A percentile compares a stretch with the other conserved stretches of the same genome.
Conservation (phyloP, 1,140 invertebrate genomes). For the Sinonovacula constricta region DNA sequence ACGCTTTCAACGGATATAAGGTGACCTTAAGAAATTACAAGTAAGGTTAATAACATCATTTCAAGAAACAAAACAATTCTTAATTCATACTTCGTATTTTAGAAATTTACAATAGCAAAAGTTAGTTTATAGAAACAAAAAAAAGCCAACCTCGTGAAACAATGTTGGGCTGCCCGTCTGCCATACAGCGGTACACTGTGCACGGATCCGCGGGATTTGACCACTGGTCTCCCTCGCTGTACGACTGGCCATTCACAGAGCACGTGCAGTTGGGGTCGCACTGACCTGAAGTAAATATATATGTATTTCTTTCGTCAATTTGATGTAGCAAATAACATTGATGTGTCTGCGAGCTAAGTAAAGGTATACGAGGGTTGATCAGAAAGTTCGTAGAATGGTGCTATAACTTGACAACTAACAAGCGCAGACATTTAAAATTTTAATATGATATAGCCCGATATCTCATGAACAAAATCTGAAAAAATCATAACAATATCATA, state of each 20-base stretch:
- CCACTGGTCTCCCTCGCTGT: slow-evolving; percentile 42
- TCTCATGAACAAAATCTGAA: no score
- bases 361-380: background rate
- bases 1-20: background rate
- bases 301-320: background rate
- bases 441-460: no score
- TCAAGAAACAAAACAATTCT: background rate
- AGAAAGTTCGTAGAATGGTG: background rate
- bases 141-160: slow-evolving; percentile 6
- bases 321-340: background rate
- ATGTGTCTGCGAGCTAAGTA: background rate
- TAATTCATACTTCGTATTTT: background rate
- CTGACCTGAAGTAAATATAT: slow-evolving; percentile 8
- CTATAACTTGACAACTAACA: background rate
- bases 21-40: background rate
- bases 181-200: slow-evolving; percentile 12
- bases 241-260: slow-evolving; percentile 26
- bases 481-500: no score
- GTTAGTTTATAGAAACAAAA: background rate
- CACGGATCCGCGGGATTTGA: slow-evolving; percentile 16
- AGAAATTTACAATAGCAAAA: background rate
- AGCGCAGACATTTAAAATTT: no score
- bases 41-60: background rate
- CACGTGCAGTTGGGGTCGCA: slow-evolving; percentile 38
- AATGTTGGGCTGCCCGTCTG: background rate